Evolutionary conservation across 2,888 invertebrate genomes (phyloP), one percentile per base, ranked within the genome.

Genomic region (Proisotoma minuta): DNA sequence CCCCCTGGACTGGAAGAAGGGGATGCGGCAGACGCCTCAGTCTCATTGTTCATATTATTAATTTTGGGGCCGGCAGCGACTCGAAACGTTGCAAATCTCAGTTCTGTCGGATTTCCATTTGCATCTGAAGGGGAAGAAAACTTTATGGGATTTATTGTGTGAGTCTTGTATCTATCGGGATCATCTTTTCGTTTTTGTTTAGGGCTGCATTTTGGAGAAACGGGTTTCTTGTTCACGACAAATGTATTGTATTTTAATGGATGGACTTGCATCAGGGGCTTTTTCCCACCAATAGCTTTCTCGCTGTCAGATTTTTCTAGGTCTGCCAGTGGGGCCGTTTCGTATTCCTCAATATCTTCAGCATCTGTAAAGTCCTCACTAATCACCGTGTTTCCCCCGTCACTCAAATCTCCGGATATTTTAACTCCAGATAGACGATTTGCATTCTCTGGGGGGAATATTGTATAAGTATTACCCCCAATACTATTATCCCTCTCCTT

Each of bases 121-220:
- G 51, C 51, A 49, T 71, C 70, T 47, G 29, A 58, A 2, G 34
- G 24, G 5, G 53, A n/a, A 1, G 58, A 54, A 23, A 58, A 29
- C 18, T 65, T 59, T 4, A 63, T 54, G n/a, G 65, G 61, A 8
- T 53, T 64, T 48, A 76, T 76, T 0, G 88, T 87, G 73, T 85
- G 84, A 1, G 89, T 90, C 73, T 85, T 83, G 76, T 86, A 89
- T 56, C 89, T 81, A 52, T 89, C 89, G 4, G 84, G 84, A 75
- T 87, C 86, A 66, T 86, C 85, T 12, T 81, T 77, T 18, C 85
- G 80, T 74, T 82, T 82, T 74, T 83, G 85, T 75, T 83, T 82
- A 67, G 79, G 78, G 0, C 81, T 81, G 73, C 24, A 81, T 73
- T 1, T 81, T 80, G 60, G 81, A 80, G 66, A 62, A 39, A 63